Evolutionary conservation across 2,888 invertebrate species (phyloP), one percentile per base, ranked within the genome.

Genomic region (Frankliniella fusca): DNA sequence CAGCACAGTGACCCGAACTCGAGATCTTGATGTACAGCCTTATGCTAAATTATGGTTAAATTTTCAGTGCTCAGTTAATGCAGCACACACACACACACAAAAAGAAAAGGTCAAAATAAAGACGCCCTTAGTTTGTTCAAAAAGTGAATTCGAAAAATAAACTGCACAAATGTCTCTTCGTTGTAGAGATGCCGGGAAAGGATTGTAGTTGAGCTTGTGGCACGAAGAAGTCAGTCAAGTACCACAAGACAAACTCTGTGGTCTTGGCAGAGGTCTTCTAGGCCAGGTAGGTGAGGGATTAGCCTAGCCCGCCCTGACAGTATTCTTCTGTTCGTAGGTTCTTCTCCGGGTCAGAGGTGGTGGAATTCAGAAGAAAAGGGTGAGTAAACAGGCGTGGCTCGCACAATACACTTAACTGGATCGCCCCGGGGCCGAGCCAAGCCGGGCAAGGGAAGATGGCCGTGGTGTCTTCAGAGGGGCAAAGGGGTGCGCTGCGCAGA

Each of bases 381-480:
- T 27, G 27, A 27, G 27, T 76, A 23, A 76, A 76, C 70, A 76
- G 61, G 61, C 61, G 8, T 10, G 12, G 27, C 27, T 9, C 27
- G 23, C 8, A 76, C 70, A 76, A 76, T 76, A 23, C 70, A 76
- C 70, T 76, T 76, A 76, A 76, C 70, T 76, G 23, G 70, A 76
- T 76, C 27, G 70, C 70, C 70, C 23, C 70, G 27, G 70, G 70
- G 70, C 70, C 20, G 70, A 9, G 70, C 65, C n/a, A 23, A n/a
- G 65, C 65, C 70, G 70, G 70, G 54, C 15, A 8, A 61, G n/a
- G 61, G 12, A 61, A 15, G 27, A 76, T 11, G 70, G 70, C 23
- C 70, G 70, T 70, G 23, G 70, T 12, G 70, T 76, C 70, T 76
- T 76, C 27, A n/a, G 70, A 76, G 70, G 70, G 5, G 70, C 70